These are phyloP conservation scores for Dipodomys stephensi DNA, from an alignment of 2,113 vertebrate species.

Conservation along the genomic window DNA sequence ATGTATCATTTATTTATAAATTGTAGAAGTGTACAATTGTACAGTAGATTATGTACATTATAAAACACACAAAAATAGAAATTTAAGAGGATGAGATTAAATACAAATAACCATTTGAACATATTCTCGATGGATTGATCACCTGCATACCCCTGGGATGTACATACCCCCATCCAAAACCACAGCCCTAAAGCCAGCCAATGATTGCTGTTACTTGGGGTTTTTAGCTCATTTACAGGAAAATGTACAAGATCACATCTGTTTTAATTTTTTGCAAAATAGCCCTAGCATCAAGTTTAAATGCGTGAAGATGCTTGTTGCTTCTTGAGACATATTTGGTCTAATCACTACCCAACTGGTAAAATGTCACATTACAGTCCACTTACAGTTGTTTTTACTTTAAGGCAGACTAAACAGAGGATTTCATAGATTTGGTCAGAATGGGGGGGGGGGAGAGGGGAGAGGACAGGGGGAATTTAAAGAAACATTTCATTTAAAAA, in stretches of 20 bases:
- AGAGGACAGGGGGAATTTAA: conserved; percentile 1
- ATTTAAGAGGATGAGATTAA: conserved; percentile 78
- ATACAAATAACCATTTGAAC: conserved; percentile 78
- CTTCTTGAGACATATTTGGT: conserved; percentile 30
- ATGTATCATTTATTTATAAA: conserved; percentile 82
- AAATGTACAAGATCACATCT: conserved; percentile 59
- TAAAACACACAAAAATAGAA: conserved; percentile 85
- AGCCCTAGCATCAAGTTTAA: conserved; percentile 59
- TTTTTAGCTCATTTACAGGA: conserved; percentile 68
- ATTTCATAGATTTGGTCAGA: conserved; percentile 31
- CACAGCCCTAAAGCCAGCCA: conserved; percentile 43
- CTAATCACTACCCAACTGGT: conserved; percentile 23
- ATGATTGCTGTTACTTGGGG: conserved; percentile 42
- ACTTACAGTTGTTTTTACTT: conserved; percentile 1
- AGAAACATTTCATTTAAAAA: conserved; percentile 53
- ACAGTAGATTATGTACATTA: conserved; percentile 81
- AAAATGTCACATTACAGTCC: not conserved
- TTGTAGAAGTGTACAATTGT: conserved; percentile 80
- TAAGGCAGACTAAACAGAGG: conserved; percentile 47
- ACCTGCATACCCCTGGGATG: conserved; percentile 6
- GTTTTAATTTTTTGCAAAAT: conserved; percentile 46
- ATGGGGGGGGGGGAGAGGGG: not conserved
- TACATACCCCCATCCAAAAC: not conserved
- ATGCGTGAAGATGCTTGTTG: conserved; percentile 35
- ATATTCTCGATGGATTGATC: conserved; percentile 50